phyloP scores from a whole-genome alignment of 2,888 invertebrate species.

The Melanargia galathea region DNA sequence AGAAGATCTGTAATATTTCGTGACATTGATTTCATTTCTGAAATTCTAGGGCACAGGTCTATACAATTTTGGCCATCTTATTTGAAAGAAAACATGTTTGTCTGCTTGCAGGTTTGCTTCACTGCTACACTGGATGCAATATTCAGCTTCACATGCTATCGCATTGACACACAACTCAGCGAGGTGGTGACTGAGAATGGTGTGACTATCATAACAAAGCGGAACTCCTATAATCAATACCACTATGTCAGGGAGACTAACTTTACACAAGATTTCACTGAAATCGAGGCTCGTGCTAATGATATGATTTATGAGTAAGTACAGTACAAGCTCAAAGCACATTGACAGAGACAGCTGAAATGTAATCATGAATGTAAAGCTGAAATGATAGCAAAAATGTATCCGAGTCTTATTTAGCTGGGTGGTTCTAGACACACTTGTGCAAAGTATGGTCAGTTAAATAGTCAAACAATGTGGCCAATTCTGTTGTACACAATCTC shows the following conservation, averaged over 20 bases:
- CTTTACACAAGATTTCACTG: constrained; percentile 35
- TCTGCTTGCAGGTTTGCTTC: constrained; percentile 55
- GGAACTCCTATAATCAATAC: neutral
- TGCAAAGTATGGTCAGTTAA: too few species aligned
- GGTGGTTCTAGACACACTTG: too few species aligned
- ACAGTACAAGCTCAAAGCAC: neutral
- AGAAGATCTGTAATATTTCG: too few species aligned
- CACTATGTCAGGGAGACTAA: constrained; percentile 20
- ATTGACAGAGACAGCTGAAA: too few species aligned
- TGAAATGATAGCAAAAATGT: too few species aligned
- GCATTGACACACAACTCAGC: constrained; percentile 43
- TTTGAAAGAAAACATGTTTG: neutral
- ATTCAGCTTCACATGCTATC: constrained; percentile 56
- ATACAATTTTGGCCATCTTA: neutral
- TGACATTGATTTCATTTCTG: too few species aligned
- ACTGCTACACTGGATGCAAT: constrained; percentile 56
- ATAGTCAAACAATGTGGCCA: too few species aligned
- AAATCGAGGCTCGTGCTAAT: constrained; percentile 36
- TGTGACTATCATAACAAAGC: neutral
- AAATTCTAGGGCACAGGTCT: too few species aligned
- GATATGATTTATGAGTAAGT: constrained; percentile 51
- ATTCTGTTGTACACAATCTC: too few species aligned
- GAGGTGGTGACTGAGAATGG: neutral
- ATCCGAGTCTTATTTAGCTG: too few species aligned
- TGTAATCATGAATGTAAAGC: too few species aligned